Evolutionary conservation across 2,888 invertebrate genomes (phyloP).

Genomic region (Sinohyriopsis cumingii): DNA sequence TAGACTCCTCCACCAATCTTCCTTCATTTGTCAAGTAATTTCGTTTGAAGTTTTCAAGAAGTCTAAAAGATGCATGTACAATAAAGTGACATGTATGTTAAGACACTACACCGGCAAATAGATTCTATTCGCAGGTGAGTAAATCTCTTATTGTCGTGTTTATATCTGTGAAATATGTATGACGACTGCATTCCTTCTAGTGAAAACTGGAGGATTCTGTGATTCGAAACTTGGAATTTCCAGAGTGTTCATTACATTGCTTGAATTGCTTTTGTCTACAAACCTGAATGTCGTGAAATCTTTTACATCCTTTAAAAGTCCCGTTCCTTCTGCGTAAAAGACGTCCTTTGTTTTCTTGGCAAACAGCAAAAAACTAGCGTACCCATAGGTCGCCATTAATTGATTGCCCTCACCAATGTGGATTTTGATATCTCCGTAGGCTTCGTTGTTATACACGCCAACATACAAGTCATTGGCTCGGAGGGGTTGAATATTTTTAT

Average conservation of each 20-base stretch:
- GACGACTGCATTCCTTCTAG: too few species aligned
- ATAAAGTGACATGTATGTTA: too few species aligned
- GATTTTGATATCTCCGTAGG: conserved; percentile 37
- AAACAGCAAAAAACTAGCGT: conserved; percentile 23
- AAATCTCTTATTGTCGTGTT: too few species aligned
- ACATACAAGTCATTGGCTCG: conserved; percentile 22
- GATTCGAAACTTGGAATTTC: conserved; percentile 21
- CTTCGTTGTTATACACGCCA: conserved; percentile 40
- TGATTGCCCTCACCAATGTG: conserved; percentile 8
- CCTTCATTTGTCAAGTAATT: too few species aligned
- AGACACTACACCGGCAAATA: too few species aligned
- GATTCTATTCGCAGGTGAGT: too few species aligned
- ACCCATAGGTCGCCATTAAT: conserved; percentile 21
- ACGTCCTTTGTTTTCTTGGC: conserved; percentile 25
- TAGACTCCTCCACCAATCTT: too few species aligned
- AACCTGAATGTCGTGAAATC: conserved; percentile 22
- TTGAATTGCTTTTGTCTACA: conserved; percentile 2
- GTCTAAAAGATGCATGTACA: too few species aligned
- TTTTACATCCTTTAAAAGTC: conserved; percentile 12
- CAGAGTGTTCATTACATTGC: conserved; percentile 1
- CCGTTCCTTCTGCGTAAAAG: conserved; percentile 32
- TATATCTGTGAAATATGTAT: too few species aligned
- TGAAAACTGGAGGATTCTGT: conserved; percentile 22
- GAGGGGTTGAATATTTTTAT: conserved; percentile 13
- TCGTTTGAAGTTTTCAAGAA: too few species aligned